Evolutionary conservation across 2,888 invertebrate species (phyloP).

Genomic region (Erebia epiphron): DNA sequence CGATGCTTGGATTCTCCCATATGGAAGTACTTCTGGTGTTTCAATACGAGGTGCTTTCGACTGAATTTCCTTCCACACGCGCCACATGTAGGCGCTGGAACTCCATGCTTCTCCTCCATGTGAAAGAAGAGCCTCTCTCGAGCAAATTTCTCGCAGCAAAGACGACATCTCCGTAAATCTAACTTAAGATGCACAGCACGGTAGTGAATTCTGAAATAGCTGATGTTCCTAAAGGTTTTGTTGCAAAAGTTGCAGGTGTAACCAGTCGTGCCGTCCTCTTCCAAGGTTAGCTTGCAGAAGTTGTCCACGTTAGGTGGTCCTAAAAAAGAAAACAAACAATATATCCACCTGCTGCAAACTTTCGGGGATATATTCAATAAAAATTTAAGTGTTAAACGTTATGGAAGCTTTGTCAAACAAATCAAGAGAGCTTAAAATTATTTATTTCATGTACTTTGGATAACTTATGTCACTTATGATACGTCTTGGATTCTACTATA

Average conservation of each 20-base stretch:
- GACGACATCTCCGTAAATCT: slow-evolving; percentile 51
- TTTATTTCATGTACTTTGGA: no score
- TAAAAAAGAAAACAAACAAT: slow-evolving; percentile 19
- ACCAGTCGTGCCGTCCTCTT: slow-evolving; percentile 34
- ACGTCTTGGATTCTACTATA: no score
- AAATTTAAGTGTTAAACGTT: no score
- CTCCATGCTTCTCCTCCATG: slow-evolving; percentile 51
- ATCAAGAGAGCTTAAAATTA: no score
- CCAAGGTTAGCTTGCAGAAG: slow-evolving; percentile 25
- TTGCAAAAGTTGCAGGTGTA: slow-evolving; percentile 44
- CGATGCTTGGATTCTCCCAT: slow-evolving; percentile 57
- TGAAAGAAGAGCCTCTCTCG: slow-evolving; percentile 49
- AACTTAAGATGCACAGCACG: slow-evolving; percentile 54
- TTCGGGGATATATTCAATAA: no score
- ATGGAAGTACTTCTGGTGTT: slow-evolving; percentile 59
- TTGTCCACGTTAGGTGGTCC: neutral
- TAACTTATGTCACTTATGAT: no score
- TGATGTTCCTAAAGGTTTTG: slow-evolving; percentile 47
- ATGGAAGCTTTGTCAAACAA: no score
- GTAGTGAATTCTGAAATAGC: slow-evolving; percentile 55
- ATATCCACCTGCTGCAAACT: no score
- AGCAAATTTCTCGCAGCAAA: slow-evolving; percentile 52
- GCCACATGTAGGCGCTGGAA: slow-evolving; percentile 52
- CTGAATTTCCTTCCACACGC: slow-evolving; percentile 59
- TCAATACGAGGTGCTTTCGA: slow-evolving; percentile 48